A percentile compares a stretch with the other conserved stretches of the same genome.
Conservation (phyloP, 2,113 vertebrate species). For the Indicator indicator region DNA sequence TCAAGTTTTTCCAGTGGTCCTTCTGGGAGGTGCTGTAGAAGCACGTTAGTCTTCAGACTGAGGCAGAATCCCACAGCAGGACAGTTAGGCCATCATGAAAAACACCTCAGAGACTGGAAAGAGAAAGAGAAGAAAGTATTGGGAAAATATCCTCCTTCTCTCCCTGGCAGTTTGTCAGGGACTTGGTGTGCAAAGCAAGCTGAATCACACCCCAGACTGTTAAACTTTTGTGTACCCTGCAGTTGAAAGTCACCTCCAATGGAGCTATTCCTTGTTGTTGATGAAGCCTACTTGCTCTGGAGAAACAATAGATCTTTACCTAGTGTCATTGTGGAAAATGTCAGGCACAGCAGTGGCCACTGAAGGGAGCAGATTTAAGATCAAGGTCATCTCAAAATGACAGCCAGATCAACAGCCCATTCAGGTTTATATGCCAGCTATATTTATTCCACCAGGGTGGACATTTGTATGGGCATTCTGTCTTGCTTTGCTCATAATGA, state of each 20-base stretch:
- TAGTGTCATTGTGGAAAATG: constrained; percentile 41
- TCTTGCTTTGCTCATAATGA: constrained; percentile 18
- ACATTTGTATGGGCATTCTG: neutral
- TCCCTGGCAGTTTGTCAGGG: neutral
- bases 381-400: constrained; percentile 48
- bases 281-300: neutral
- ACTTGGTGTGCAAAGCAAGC: neutral
- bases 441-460: constrained; percentile 3
- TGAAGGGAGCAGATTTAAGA: constrained; percentile 54
- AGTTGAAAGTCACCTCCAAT: constrained; percentile 26
- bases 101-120: neutral
- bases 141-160: neutral
- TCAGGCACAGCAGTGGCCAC: constrained; percentile 31
- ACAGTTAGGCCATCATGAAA: neutral
- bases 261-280: neutral
- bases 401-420: constrained; percentile 25
- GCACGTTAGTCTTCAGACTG: neutral
- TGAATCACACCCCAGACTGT: neutral
- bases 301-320: constrained; percentile 51
- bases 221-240: neutral
- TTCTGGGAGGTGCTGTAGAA: neutral
- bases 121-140: neutral
- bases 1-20: neutral
- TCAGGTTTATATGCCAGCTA: constrained; percentile 10
- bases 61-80: neutral